Conservation (phyloP, 2,113 vertebrate genomes). For the Nibea albiflora region DNA sequence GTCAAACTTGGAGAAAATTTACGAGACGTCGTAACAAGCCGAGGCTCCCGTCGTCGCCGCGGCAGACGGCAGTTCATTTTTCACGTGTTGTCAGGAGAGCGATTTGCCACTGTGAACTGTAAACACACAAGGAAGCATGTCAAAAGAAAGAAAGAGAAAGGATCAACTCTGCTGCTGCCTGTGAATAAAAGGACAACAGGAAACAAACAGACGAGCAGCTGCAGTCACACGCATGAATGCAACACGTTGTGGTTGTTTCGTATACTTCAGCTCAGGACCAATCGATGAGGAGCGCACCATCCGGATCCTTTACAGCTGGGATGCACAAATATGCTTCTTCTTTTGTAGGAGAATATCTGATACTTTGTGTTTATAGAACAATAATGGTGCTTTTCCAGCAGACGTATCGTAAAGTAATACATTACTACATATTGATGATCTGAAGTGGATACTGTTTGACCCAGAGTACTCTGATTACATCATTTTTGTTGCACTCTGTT, state of each 20-base stretch:
- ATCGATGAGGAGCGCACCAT: conserved; percentile 7
- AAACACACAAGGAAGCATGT: conserved; percentile 35
- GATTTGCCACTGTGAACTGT: conserved; percentile 17
- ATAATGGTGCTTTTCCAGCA: not conserved
- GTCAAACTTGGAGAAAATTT: conserved; percentile 15
- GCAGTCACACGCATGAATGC: conserved; percentile 7
- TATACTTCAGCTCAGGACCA: conserved; percentile 24
- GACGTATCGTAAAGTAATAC: not conserved
- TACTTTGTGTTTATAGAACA: not conserved
- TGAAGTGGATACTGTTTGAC: not conserved
- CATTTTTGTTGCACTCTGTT: too few relatives aligned
- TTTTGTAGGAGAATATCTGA: not conserved
- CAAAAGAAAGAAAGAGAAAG: not conserved
- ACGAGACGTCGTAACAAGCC: conserved; percentile 26
- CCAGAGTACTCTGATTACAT: not conserved
- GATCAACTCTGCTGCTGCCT: conserved; percentile 10
- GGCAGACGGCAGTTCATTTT: conserved; percentile 37
- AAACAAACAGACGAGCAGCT: not conserved
- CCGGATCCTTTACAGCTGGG: conserved; percentile 3
- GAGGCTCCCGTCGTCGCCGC: not conserved
- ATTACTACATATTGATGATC: not conserved
- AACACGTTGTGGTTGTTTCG: conserved; percentile 6
- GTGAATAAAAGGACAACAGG: not conserved
- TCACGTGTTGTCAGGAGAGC: conserved; percentile 39
- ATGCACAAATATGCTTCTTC: not conserved